These are phyloP conservation scores for Apocrypta bakeri DNA, from an alignment of 1,140 invertebrate species.

Conservation along the genomic window DNA sequence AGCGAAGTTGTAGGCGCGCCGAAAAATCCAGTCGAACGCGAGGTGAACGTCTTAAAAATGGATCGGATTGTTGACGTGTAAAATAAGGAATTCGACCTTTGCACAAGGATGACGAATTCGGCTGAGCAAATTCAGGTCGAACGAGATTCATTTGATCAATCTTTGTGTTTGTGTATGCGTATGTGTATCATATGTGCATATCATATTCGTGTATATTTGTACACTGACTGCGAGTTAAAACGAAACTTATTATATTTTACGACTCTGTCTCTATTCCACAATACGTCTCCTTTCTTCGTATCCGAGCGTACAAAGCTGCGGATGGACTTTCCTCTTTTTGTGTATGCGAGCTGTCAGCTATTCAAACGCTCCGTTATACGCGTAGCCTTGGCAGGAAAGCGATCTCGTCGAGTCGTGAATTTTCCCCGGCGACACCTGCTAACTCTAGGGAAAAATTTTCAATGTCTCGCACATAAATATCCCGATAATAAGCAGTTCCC, in stretches of 20 bases:
- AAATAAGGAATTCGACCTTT: neutral
- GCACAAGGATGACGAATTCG: neutral
- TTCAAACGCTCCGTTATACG: conserved; percentile 23
- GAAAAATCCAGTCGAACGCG: conserved; percentile 49
- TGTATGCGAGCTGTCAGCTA: neutral
- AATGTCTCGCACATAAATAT: conserved; percentile 23
- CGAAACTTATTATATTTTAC: no score
- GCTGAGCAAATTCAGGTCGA: no score
- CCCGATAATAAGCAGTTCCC: neutral
- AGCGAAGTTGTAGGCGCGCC: conserved; percentile 51
- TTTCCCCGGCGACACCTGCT: conserved; percentile 18
- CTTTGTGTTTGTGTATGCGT: no score
- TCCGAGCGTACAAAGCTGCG: neutral
- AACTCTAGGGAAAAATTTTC: neutral
- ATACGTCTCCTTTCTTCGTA: neutral
- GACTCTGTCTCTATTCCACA: neutral
- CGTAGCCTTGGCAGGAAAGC: conserved; percentile 21
- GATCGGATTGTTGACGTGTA: neutral
- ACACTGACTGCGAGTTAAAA: no score
- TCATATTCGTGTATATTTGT: no score
- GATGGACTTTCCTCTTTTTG: neutral
- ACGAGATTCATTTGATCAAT: no score
- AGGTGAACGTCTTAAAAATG: conserved; percentile 27
- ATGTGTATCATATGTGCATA: no score
- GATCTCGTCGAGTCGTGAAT: conserved; percentile 12